Base-by-base conservation (phyloP, 2,113 vertebrate species). In the Seriola dumerili region DNA sequence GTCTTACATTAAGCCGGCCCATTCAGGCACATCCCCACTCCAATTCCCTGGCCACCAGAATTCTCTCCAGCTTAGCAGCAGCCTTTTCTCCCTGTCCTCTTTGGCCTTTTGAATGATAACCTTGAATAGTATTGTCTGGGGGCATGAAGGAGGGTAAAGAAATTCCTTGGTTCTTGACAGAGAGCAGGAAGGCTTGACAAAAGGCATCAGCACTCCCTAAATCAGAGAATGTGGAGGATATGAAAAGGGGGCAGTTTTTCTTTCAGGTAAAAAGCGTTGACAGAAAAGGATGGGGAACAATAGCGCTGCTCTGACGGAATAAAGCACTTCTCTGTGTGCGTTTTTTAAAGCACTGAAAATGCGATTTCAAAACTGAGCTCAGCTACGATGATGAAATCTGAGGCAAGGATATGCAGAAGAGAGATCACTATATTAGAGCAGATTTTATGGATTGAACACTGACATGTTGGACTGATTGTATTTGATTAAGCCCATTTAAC, bases 51-150 rank as follows among this genome's bases (percentile, higher is more conserved):
- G 70, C 78, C 82, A 83, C 85, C 80, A 86, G 85, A 88, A 83
- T 83, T 82, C 88, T 88, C 83, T 65, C 40, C 80, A 84, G 85
- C 88, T 85, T 81, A 83, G 83, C 76, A 13, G 72, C 66, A 21
- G 65, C 76, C 78, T 78, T 79, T 89, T 89, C 67, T 76, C 71
- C 71, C n/a, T 40, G 70, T 83, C 86, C 86, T 85, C 78, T 87
- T 88, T 88, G 81, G 89, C 90, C 91, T 88, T 87, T 92, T 92
- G 85, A 94, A 90, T 91, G 86, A 92, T 92, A 91, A 94, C 92
- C 86, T 88, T 93, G 90, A 95, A 94, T 92, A 77, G 87, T 85
- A 92, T 94, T 94, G 92, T 93, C 85, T 91, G 64, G 86, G 90
- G 81, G 77, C 76, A 86, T 82, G 85, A 81, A 81, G 90, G 83